phyloP scores from a whole-genome alignment of 2,113 vertebrate genomes.

The Heterotis niloticus region DNA sequence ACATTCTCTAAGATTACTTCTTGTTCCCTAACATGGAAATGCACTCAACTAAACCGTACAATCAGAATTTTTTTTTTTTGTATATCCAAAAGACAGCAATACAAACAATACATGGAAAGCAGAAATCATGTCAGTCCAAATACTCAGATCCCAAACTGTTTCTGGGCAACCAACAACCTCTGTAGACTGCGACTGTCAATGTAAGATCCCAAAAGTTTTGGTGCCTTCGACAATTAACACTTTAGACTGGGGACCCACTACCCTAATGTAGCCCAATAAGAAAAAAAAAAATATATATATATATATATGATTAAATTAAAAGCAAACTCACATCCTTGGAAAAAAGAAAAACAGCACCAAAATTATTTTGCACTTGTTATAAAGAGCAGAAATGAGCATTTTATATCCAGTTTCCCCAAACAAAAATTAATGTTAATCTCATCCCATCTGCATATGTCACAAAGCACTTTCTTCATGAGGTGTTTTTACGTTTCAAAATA shows the following conservation, averaged over 20 bases:
- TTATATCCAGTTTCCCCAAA: conserved; percentile 47
- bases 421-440: conserved; percentile 42
- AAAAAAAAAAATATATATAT: no score
- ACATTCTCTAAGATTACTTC: conserved; percentile 45
- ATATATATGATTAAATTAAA: conserved; percentile 44
- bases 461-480: conserved; percentile 56
- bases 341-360: conserved; percentile 40
- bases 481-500: conserved; percentile 56
- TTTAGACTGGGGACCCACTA: conserved; percentile 11
- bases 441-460: conserved; percentile 51
- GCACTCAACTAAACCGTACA: conserved; percentile 38
- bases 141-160: conserved; percentile 22
- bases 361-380: conserved; percentile 42
- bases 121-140: conserved; percentile 9
- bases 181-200: conserved; percentile 8
- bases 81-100: conserved; percentile 20
- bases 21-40: conserved; percentile 38
- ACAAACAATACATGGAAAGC: conserved; percentile 9
- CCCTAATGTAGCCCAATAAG: conserved; percentile 13
- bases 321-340: conserved; percentile 44
- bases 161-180: not conserved
- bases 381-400: conserved; percentile 50
- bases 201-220: conserved; percentile 8
- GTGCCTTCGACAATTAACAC: not conserved
- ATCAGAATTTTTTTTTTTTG: conserved; percentile 27